A percentile compares a stretch with the other conserved stretches of the same genome.
Evolutionary conservation across 2,113 vertebrate species (phyloP).

Genomic region (Rhea americana): DNA sequence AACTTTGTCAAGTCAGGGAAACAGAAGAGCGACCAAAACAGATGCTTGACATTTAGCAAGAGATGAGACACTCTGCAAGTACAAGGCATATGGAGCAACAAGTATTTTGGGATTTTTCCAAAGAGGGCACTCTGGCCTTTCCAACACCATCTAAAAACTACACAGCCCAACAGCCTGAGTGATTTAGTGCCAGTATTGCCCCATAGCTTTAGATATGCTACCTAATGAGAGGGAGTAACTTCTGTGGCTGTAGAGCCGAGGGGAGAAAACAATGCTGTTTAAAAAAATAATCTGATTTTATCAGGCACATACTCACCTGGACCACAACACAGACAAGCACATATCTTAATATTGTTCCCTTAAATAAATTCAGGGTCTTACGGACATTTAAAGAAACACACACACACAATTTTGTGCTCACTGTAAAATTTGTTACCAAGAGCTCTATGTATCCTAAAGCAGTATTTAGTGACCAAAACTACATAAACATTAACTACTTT

Average conservation of each 20-base stretch:
- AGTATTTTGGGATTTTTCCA: background rate
- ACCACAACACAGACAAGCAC: background rate
- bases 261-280: background rate
- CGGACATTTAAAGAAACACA: background rate
- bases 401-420: background rate
- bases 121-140: background rate
- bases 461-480: background rate
- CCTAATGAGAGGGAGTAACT: background rate
- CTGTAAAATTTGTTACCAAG: background rate
- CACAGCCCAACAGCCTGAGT: background rate
- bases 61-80: background rate
- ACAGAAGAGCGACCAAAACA: background rate
- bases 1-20: background rate
- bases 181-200: background rate
- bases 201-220: accelerated
- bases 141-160: background rate
- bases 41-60: background rate
- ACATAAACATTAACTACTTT: background rate
- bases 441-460: background rate
- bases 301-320: background rate
- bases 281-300: background rate
- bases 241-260: too few species aligned
- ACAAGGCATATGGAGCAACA: background rate
- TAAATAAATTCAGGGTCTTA: background rate
- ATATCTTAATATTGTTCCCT: background rate